phyloP scores from a whole-genome alignment of 1,140 invertebrate genomes.

The Akabosia matsudoensis region DNA sequence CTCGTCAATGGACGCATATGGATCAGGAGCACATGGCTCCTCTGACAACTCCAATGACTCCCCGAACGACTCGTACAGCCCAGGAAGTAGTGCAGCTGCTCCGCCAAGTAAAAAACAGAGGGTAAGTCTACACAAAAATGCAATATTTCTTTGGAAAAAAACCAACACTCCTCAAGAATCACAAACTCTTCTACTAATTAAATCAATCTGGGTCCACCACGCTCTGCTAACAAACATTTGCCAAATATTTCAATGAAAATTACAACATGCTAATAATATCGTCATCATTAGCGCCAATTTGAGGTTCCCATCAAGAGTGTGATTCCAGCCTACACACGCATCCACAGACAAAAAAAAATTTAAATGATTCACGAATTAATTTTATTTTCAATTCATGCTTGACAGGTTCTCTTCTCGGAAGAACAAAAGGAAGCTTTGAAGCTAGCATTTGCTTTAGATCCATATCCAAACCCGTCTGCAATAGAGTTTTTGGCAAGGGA shows the following conservation, averaged over 20 bases:
- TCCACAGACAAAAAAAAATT: background rate
- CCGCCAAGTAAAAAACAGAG: conserved; percentile 47
- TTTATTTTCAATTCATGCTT: background rate
- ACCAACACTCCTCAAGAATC: background rate
- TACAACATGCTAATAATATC: conserved; percentile 1
- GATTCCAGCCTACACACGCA: background rate
- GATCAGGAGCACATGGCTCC: conserved; percentile 65
- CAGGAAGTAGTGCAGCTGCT: conserved; percentile 67
- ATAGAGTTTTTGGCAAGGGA: conserved; percentile 92
- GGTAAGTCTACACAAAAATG: conserved; percentile 29
- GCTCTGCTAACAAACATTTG: background rate
- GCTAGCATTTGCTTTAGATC: conserved; percentile 88
- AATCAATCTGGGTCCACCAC: conserved; percentile 2
- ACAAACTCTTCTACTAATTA: background rate
- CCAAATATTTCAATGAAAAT: conserved; percentile 10
- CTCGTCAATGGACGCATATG: conserved; percentile 45
- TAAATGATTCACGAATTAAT: background rate
- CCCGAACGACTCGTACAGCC: conserved; percentile 80
- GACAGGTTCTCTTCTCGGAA: conserved; percentile 88
- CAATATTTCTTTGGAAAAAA: background rate
- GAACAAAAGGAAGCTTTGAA: conserved; percentile 96
- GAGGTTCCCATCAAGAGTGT: background rate
- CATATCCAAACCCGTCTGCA: conserved; percentile 90
- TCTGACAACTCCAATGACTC: conserved; percentile 83
- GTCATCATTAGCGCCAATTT: background rate